Conservation (phyloP, 2,113 vertebrate genomes). For the Tamias sibiricus region DNA sequence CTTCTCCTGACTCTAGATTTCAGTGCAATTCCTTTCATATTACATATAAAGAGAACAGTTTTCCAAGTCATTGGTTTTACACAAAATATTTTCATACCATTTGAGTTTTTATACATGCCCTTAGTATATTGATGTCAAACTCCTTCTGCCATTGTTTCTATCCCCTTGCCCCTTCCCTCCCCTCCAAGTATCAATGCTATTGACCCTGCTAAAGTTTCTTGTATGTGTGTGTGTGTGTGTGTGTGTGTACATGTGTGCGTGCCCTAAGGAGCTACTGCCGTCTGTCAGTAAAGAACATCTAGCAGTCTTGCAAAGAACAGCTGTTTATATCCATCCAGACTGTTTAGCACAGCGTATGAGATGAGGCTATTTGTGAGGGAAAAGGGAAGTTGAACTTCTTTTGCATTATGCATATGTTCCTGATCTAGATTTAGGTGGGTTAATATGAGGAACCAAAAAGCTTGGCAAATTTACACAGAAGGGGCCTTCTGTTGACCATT, state of each 20-base stretch:
- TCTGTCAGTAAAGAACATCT: constrained; percentile 71
- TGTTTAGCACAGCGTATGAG: constrained; percentile 57
- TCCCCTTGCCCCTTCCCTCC: too few relatives aligned
- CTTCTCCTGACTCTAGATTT: constrained; percentile 52
- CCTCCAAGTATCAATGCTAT: constrained; percentile 1
- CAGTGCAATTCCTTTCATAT: too few relatives aligned
- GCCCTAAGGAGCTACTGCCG: constrained; percentile 64
- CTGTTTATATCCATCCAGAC: constrained; percentile 69
- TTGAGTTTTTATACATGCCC: too few relatives aligned
- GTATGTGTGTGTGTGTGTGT: background rate
- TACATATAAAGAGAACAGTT: too few relatives aligned
- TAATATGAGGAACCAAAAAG: constrained; percentile 39
- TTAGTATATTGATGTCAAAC: too few relatives aligned
- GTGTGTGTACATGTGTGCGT: background rate
- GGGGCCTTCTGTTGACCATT: constrained; percentile 67
- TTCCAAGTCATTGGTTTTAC: too few relatives aligned
- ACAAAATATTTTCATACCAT: too few relatives aligned
- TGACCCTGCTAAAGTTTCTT: constrained; percentile 31
- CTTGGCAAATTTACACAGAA: constrained; percentile 41
- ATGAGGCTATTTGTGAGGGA: constrained; percentile 65
- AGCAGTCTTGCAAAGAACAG: constrained; percentile 68
- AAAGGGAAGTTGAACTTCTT: constrained; percentile 50
- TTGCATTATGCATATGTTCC: background rate
- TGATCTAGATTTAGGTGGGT: constrained; percentile 52
- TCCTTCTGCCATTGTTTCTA: too few relatives aligned